Evolutionary conservation across 2,113 vertebrate genomes (phyloP), one percentile per base, ranked within the genome.

Genomic region (Zingel zingel): DNA sequence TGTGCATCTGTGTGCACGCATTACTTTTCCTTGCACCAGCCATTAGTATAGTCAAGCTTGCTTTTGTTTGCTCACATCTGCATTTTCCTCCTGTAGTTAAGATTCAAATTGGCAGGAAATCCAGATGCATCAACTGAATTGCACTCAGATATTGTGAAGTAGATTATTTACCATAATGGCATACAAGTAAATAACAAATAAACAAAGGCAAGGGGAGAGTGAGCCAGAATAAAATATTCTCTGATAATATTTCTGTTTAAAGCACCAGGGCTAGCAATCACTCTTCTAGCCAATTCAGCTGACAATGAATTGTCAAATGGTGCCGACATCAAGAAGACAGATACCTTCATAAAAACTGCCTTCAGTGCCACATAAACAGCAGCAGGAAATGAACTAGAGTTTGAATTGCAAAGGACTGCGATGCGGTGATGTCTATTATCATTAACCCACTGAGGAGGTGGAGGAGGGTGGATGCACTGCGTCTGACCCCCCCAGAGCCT

Each of bases 231-330:
- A 56, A 81, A 76, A 76, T 27, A 54, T 10, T 12, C 15, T 62
- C 57, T 27, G 21, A 72, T 64, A 87, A 81, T 73, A 76, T 86
- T 84, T 69, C 67, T 45, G 69, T 16, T 70, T 5, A n/a, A 67
- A 86, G 84, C 76, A 23, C 68, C 25, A 0, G 7, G 19, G 68
- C 72, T 77, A 78, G 64, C 77, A 45, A 70, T 90, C 77, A 74
- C 64, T 91, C 82, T 59, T 73, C 30, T 23, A 78, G 68, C 76
- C 77, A 82, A 77, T 91, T 83, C 79, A 61, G 79, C 61, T 85
- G 86, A 81, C 81, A 90, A 82, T 81, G 68, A 88, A 74, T 84
- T 80, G 74, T 93, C 84, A 87, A 80, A 86, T 66, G 36, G 47
- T 18, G 27, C 54, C 16, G 47, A 33, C 79, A 90, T 88, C 81